Conservation (phyloP, 2,113 vertebrate species). For the Oreochromis aureus region DNA sequence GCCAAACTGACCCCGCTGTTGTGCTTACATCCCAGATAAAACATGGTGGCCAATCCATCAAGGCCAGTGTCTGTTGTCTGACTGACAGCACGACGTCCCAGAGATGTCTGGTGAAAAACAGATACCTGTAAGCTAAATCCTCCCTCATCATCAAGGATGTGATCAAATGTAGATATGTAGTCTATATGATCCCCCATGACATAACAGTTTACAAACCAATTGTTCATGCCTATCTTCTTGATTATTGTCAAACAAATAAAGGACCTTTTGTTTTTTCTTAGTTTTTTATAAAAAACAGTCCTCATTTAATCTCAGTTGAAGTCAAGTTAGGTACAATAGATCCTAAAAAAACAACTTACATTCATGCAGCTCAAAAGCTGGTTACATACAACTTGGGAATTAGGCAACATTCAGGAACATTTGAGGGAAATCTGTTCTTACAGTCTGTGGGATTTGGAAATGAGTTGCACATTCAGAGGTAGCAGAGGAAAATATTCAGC, state of each 20-base stretch:
- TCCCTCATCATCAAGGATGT: not conserved
- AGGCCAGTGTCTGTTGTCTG: not conserved
- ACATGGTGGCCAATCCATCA: conserved; percentile 51
- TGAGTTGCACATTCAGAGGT: not conserved
- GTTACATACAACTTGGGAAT: not conserved
- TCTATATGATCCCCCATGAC: not conserved
- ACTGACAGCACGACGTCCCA: not conserved
- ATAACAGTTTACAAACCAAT: not conserved
- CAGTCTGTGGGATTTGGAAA: not conserved
- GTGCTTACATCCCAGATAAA: conserved; percentile 37
- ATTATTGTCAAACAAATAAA: not conserved
- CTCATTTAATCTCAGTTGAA: not conserved
- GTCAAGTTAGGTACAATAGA: not conserved
- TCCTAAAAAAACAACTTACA: not conserved
- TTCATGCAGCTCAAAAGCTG: not conserved
- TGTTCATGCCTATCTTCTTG: not conserved
- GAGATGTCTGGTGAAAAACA: conserved; percentile 3
- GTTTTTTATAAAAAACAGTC: not conserved
- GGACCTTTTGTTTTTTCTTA: not conserved
- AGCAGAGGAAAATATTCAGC: not conserved
- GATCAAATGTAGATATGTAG: conserved; percentile 21
- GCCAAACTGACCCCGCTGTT: conserved; percentile 20
- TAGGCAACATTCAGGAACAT: not conserved
- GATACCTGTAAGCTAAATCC: not conserved
- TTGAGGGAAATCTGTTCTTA: not conserved